Evolutionary conservation across 2,113 vertebrate species (phyloP), one percentile per base, ranked within the genome.

Genomic region (Kryptolebias marmoratus): DNA sequence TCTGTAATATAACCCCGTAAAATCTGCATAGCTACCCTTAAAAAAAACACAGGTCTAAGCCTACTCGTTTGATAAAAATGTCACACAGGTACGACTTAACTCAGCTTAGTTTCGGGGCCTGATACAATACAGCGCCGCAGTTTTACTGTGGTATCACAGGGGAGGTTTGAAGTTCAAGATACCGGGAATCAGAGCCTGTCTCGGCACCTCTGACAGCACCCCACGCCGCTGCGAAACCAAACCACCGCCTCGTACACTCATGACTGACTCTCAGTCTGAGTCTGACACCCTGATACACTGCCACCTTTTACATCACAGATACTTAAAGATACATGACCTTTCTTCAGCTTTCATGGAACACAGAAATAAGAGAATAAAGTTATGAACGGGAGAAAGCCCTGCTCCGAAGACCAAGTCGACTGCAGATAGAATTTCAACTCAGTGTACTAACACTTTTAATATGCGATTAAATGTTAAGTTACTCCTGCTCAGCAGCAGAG

Each of bases 201-300:
- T 68, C 71, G 0, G 68, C 87, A 67, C 73, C 82, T 79, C 71
- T 82, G 76, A 68, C 64, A 59, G 22, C 80, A 62, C 83, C 90
- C 87, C 83, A 86, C 91, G 82, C 81, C 84, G 61, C 80, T 84
- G 53, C 42, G 90, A 91, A 92, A 92, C 91, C 76, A 75, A 84
- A 80, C 88, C 88, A 74, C 83, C 64, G 39, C 65, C 72, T 50
- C 87, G 89, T 87, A 88, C 88, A 93, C 90, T 92, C 92, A 92
- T 91, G 90, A 83, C 91, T 71, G 78, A 79, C 87, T 93, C 91
- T 93, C 91, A 87, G 70, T 94, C 82, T 94, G 90, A 94, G 73
- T 93, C 54, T 87, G 77, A 80, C 82, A 77, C 79, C 6, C 10
- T 61, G 32, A 82, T 66, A 84, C 83, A 79, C 80, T 81, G 68